A percentile compares a stretch with the other conserved stretches of the same genome.
phyloP scores from a whole-genome alignment of 2,888 invertebrate species.

The Volucella zonaria region DNA sequence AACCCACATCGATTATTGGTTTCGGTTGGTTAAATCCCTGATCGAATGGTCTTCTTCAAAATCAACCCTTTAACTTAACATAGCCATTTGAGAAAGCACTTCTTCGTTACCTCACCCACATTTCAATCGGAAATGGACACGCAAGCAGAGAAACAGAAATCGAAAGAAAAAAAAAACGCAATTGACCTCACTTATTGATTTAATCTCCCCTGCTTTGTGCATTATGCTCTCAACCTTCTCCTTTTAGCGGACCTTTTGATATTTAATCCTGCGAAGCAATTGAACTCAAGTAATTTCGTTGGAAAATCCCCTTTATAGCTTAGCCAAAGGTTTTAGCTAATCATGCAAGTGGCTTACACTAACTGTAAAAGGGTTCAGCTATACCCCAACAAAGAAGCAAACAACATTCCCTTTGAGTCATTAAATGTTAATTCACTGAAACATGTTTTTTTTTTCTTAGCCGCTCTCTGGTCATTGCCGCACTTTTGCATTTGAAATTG shows the following conservation, averaged over 20 bases:
- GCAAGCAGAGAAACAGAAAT: conserved; percentile 58
- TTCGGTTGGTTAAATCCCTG: conserved; percentile 52
- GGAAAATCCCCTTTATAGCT: conserved; percentile 66
- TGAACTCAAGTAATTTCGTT: conserved; percentile 72
- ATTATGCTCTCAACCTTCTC: conserved; percentile 10
- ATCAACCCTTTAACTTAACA: conserved; percentile 49
- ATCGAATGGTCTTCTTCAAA: conserved; percentile 36
- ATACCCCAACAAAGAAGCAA: not conserved
- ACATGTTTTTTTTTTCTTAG: conserved; percentile 47
- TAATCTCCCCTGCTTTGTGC: conserved; percentile 36
- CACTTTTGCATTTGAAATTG: not conserved
- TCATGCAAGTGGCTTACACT: conserved; percentile 69
- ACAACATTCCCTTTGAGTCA: conserved; percentile 65
- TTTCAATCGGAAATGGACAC: conserved; percentile 56
- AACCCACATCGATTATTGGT: conserved; percentile 60
- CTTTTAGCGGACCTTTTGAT: conserved; percentile 66
- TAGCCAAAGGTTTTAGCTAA: conserved; percentile 68
- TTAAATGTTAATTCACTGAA: conserved; percentile 73
- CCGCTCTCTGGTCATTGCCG: conserved; percentile 35
- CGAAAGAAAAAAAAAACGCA: conserved; percentile 50
- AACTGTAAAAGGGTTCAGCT: conserved; percentile 17
- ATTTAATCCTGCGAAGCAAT: conserved; percentile 72
- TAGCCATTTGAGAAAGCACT: conserved; percentile 21
- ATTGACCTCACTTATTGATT: conserved; percentile 72
- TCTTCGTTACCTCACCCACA: conserved; percentile 53